Conservation (phyloP, 2,888 invertebrate species). For the Eristalinus aeneus region DNA sequence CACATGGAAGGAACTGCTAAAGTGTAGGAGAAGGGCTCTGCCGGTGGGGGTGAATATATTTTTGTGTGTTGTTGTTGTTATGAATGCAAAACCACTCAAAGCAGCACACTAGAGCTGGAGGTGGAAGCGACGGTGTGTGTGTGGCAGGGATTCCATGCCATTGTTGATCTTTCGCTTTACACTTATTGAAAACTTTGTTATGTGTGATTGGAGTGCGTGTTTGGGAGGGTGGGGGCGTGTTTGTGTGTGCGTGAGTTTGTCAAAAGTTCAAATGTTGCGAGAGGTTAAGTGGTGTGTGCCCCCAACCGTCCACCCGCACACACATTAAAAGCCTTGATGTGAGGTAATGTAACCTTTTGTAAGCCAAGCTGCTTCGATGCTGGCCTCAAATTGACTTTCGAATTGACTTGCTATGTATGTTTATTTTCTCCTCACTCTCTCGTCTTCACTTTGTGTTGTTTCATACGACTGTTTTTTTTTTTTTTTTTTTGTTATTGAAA, state of each 20-base stretch:
- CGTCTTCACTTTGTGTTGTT: background rate
- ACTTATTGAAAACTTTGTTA: slow-evolving; percentile 44
- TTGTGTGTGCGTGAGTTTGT: slow-evolving; percentile 32
- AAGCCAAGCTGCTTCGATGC: background rate
- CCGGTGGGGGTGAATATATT: slow-evolving; percentile 10
- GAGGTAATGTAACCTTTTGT: background rate
- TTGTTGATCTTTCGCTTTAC: slow-evolving; percentile 51
- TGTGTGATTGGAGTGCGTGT: slow-evolving; percentile 48
- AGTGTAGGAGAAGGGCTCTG: background rate
- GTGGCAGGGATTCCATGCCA: background rate
- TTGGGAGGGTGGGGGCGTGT: background rate
- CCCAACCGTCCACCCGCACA: background rate
- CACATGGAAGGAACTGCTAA: background rate
- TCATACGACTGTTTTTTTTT: background rate
- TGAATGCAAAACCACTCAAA: slow-evolving; percentile 55
- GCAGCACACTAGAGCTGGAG: background rate
- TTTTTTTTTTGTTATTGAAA: background rate
- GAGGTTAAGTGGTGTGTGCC: slow-evolving; percentile 38
- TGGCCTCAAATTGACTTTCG: slow-evolving; percentile 35
- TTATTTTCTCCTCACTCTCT: background rate
- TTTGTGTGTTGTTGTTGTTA: slow-evolving; percentile 7
- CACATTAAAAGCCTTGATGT: background rate
- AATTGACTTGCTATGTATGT: slow-evolving; percentile 12
- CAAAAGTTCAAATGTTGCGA: slow-evolving; percentile 57
- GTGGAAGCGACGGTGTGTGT: background rate